These are phyloP conservation scores for Synodontis membranacea DNA, from an alignment of 2,113 vertebrate species.

Conservation along the genomic window DNA sequence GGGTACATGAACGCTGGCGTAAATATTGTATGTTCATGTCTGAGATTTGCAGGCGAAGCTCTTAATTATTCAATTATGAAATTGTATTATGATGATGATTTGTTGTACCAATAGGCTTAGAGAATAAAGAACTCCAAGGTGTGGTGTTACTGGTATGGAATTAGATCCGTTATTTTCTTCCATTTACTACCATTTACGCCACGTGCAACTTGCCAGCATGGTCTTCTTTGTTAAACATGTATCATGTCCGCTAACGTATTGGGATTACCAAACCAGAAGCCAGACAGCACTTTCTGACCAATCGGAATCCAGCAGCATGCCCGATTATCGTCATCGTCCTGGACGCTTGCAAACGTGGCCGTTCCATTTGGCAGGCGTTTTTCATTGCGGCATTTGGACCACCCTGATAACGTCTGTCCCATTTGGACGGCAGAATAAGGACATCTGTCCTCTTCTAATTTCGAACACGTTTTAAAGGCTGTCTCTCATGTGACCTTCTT, in stretches of 20 bases:
- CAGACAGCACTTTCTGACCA: not conserved
- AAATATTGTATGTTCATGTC: not conserved
- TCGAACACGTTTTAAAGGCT: not conserved
- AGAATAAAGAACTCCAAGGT: not conserved
- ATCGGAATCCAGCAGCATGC: not conserved
- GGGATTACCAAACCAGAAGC: no score
- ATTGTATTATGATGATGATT: not conserved
- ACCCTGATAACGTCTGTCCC: not conserved
- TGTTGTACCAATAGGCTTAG: no score
- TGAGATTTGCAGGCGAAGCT: not conserved
- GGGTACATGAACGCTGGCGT: not conserved
- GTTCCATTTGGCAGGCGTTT: not conserved
- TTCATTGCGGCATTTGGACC: not conserved
- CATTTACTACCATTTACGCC: not conserved
- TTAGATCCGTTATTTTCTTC: not conserved
- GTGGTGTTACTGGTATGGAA: not conserved
- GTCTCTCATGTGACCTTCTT: conserved; percentile 5
- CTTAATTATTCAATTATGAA: not conserved
- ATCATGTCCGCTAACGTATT: not conserved
- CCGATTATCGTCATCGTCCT: not conserved
- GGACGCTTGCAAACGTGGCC: not conserved
- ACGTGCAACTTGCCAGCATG: no score
- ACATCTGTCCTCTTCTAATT: conserved; percentile 3
- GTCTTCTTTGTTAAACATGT: no score
- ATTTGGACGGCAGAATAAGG: not conserved